Percentiles rank a stretch among this genome's conserved stretches.
Conservation (phyloP, 2,113 vertebrate genomes). For the Bungarus multicinctus region DNA sequence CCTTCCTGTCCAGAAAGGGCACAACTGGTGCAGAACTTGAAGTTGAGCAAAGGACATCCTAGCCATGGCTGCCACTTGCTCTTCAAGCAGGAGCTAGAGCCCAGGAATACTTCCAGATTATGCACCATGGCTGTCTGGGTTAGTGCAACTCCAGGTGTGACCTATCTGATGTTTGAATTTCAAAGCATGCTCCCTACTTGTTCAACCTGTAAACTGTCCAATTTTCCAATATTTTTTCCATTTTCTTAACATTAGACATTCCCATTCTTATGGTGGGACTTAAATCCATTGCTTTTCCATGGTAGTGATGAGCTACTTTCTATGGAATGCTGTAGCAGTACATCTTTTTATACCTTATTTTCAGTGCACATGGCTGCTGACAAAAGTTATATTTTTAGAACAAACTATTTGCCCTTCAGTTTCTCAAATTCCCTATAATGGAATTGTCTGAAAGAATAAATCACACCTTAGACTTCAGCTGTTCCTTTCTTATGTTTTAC, state of each 20-base stretch:
- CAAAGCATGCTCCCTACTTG: background rate
- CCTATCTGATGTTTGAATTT: background rate
- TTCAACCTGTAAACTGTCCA: background rate
- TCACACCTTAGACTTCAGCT: background rate
- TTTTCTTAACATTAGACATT: background rate
- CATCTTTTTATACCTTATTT: background rate
- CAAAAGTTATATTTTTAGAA: constrained; percentile 17
- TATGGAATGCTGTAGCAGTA: background rate
- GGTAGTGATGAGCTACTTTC: background rate
- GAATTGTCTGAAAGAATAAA: constrained; percentile 15
- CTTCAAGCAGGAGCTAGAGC: background rate
- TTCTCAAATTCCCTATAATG: constrained; percentile 11
- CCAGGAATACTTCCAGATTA: background rate
- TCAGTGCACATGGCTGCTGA: background rate
- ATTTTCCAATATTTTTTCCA: background rate
- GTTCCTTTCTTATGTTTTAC: constrained; percentile 13
- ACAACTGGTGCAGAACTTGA: background rate
- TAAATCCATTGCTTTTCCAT: background rate
- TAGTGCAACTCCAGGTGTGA: background rate
- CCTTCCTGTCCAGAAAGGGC: background rate
- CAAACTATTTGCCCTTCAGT: constrained; percentile 3
- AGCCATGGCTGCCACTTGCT: background rate
- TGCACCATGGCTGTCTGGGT: background rate
- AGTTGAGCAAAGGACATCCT: background rate
- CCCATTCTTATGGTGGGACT: background rate